A percentile compares a stretch with the other conserved stretches of the same genome.
Evolutionary conservation across 53 echinoderm and acorn worm genomes (phyloP).

Genomic region (Glandiceps talaboti): DNA sequence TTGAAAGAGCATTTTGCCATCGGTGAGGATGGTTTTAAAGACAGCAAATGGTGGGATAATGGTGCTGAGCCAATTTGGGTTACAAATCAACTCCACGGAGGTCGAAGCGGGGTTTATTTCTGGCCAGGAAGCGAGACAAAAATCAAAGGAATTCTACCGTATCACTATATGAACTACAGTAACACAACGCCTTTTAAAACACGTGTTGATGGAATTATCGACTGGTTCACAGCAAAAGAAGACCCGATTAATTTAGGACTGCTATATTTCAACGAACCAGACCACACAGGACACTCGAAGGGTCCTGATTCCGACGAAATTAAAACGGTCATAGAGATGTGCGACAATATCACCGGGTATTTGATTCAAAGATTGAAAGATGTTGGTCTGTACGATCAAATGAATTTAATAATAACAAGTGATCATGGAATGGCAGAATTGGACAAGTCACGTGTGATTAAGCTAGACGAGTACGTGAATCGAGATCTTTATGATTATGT

Average conservation of each 20-base stretch:
- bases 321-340: constrained; percentile 29
- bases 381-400: constrained; percentile 27
- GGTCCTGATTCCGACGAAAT: constrained; percentile 51
- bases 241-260: constrained; percentile 54
- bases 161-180: constrained; percentile 17
- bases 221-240: constrained; percentile 40
- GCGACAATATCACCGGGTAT: constrained; percentile 51
- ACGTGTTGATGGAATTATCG: constrained; percentile 40
- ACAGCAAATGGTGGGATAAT: constrained; percentile 57
- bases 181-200: constrained; percentile 16
- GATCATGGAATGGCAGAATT: constrained; percentile 75
- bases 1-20: constrained; percentile 19
- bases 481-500: constrained; percentile 15
- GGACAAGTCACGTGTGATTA: constrained; percentile 17
- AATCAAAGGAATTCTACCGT: constrained; percentile 41
- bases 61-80: constrained; percentile 80
- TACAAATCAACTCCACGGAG: constrained; percentile 63
- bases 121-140: constrained; percentile 45
- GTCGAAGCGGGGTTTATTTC: constrained; percentile 35
- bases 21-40: constrained; percentile 10
- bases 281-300: constrained; percentile 61
- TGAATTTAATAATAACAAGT: constrained; percentile 58
- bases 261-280: constrained; percentile 74
- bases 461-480: constrained; percentile 52
- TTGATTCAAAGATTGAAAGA: constrained; percentile 35